Base-by-base conservation (phyloP, 2,888 invertebrate species). In the Alentia gelatinosa region DNA sequence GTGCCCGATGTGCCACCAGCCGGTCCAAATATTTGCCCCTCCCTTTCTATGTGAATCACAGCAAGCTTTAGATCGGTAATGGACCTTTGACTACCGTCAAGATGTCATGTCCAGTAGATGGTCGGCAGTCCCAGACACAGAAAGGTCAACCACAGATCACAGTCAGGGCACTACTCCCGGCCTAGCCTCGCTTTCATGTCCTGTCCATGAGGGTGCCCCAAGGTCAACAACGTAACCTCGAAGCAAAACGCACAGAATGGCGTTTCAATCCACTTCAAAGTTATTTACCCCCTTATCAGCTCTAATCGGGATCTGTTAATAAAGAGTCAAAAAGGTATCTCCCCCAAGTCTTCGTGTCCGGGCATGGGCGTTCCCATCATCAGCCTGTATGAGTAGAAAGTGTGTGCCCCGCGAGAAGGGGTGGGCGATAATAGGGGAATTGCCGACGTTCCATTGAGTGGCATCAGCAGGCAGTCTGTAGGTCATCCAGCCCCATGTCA, bases 71-170 rank as follows among this genome's bases (percentile, higher is more conserved):
- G n/a, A n/a, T n/a, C n/a, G n/a, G n/a, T n/a, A n/a, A n/a, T n/a
- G n/a, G n/a, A n/a, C n/a, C n/a, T n/a, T n/a, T n/a, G n/a, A 3
- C 56, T n/a, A 56, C 56, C 5, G n/a, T 56, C 56, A n/a, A 12
- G n/a, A 56, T 56, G 56, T 56, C 56, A 56, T 56, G 56, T 56
- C 56, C 56, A 56, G 56, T 56, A n/a, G n/a, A n/a, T n/a, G n/a
- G n/a, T n/a, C n/a, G n/a, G n/a, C n/a, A n/a, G n/a, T n/a, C n/a
- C n/a, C n/a, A n/a, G n/a, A n/a, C n/a, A n/a, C n/a, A n/a, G 19
- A 56, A 56, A 56, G 19, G n/a, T 9, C 56, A 56, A 56, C n/a
- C n/a, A 19, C 12, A 56, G 5, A n/a, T n/a, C 56, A 56, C 19
- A 56, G 1, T n/a, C 19, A 56, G 12, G 56, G n/a, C 3, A 19